Base-by-base conservation (phyloP, 2,113 vertebrate species). In the Ornithorhynchus anatinus region DNA sequence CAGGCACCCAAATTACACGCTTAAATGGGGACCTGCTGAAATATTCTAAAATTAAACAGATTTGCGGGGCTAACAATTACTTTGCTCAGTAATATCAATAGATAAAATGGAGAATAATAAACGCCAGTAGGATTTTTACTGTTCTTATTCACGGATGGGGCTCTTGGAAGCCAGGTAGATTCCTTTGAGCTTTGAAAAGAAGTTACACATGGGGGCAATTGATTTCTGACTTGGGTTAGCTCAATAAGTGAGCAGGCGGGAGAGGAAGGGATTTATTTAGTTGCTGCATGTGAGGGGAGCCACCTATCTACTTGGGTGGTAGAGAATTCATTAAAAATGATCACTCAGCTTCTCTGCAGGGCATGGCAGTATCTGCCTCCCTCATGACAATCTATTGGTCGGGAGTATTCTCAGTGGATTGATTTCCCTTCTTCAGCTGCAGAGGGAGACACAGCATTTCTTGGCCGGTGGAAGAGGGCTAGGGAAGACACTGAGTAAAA, bases 361-460 rank as follows among this genome's bases (percentile, higher is more conserved):
- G 35, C 29, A 4, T n/a, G 29, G 27, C 14, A 23, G 32, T 16
- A 44, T 23, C 52, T 71, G 59, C 39, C 7, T n/a, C 29, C 2
- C 19, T 66, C 15, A 13, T 31, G 31, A 53, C 37, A 58, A 38
- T 31, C n/a, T n/a, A n/a, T 2, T 13, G 11, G 32, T 50, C n/a
- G 11, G 27, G 27, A 61, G 11, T 32, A 31, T 29, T 20, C 29
- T 59, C 59, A 47, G 22, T 5, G n/a, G 47, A 32, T 54, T 42
- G 40, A 50, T 47, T 77, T 62, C 72, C 32, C 47, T 52, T 29
- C 22, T 31, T 15, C 57, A 73, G 29, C 69, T 72, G 11, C 27
- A 79, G 27, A 77, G 39, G 56, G 69, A 77, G 59, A 69, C 38
- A 38, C 48, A 43, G 47, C 31, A 39, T 66, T 71, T 81, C 66